phyloP scores from a whole-genome alignment of 1,140 invertebrate species.

The Akabosia matsudoensis region DNA sequence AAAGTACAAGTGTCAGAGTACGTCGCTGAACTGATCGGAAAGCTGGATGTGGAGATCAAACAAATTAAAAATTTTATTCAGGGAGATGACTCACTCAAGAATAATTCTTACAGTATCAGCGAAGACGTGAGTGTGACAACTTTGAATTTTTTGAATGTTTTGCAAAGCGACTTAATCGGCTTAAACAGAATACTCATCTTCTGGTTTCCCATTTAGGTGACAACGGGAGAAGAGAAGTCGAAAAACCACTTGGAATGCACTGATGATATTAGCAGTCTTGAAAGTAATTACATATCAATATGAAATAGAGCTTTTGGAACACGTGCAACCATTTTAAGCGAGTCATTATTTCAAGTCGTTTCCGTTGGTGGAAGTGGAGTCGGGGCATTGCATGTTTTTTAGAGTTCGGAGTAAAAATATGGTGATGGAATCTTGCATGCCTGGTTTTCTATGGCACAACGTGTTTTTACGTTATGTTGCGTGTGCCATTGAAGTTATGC shows the following conservation, averaged over 20 bases:
- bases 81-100: constrained; percentile 31
- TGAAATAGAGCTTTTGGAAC: too few species aligned
- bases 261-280: not conserved
- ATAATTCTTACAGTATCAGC: constrained; percentile 38
- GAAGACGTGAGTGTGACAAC: constrained; percentile 21
- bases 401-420: too few species aligned
- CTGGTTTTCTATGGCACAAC: too few species aligned
- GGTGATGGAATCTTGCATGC: too few species aligned
- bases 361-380: too few species aligned
- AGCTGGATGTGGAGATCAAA: constrained; percentile 41
- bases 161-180: too few species aligned
- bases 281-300: too few species aligned
- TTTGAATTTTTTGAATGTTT: not conserved
- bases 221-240: constrained; percentile 26
- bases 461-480: too few species aligned
- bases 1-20: constrained; percentile 43
- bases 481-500: too few species aligned
- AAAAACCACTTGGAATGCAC: constrained; percentile 28
- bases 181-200: constrained; percentile 8
- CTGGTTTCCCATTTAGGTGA: constrained; percentile 9
- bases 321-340: too few species aligned
- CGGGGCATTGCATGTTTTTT: too few species aligned
- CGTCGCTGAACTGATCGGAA: constrained; percentile 39
- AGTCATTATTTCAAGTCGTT: too few species aligned
- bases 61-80: constrained; percentile 44